Evolutionary conservation across 2,113 vertebrate species (phyloP).

Genomic region (Cyanoramphus novaezelandiae): DNA sequence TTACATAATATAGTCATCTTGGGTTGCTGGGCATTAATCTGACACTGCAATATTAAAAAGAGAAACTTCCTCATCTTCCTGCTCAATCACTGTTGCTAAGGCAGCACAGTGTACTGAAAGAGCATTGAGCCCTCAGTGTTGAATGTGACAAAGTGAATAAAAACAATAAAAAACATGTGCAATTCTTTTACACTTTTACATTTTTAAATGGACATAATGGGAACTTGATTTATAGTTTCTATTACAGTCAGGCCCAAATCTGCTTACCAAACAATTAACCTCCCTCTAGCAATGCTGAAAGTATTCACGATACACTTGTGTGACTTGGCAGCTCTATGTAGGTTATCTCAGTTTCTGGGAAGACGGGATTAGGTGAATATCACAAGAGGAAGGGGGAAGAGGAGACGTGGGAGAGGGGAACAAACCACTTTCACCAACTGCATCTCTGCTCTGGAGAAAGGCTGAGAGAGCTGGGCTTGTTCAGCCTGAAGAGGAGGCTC

Average conservation of each 20-base stretch:
- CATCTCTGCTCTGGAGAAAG: not conserved
- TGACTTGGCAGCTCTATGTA: not conserved
- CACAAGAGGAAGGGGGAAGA: not conserved
- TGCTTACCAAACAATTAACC: not conserved
- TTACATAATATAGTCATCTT: not conserved
- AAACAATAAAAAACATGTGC: not conserved
- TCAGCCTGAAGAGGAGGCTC: not conserved
- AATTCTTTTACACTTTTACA: not conserved
- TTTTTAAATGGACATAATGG: not conserved
- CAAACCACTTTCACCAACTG: not conserved
- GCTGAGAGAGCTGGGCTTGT: not conserved
- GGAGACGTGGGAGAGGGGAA: fast-evolving
- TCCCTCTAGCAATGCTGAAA: not conserved
- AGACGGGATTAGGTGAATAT: not conserved
- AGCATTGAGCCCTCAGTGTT: not conserved
- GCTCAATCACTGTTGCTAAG: slow-evolving; percentile 18
- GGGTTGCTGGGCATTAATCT: not conserved
- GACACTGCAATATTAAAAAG: not conserved
- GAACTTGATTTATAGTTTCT: not conserved
- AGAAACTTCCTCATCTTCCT: not conserved
- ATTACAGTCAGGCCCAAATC: not conserved
- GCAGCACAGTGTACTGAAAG: not conserved
- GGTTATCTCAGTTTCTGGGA: not conserved
- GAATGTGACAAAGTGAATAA: not conserved
- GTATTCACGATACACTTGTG: not conserved